Conservation (phyloP, 2,113 vertebrate species). For the Dicentrarchus labrax region DNA sequence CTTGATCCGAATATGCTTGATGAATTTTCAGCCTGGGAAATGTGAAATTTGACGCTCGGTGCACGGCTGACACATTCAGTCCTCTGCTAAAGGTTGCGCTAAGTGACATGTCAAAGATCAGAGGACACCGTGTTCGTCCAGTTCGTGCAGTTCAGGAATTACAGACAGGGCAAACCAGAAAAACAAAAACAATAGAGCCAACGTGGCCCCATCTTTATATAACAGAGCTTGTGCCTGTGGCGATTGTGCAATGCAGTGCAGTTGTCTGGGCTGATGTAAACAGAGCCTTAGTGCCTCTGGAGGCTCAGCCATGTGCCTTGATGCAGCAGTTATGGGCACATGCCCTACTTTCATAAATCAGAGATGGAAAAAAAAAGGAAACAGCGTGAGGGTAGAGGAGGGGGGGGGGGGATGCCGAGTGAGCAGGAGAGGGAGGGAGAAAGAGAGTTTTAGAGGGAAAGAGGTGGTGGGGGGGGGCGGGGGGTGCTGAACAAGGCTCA, state of each 20-base stretch:
- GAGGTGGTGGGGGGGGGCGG: conserved; percentile 2
- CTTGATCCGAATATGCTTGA: conserved; percentile 44
- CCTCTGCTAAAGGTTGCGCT: conserved; percentile 15
- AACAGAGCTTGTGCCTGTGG: conserved; percentile 76
- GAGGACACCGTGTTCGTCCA: conserved; percentile 14
- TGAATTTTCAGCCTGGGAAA: conserved; percentile 53
- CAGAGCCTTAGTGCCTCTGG: conserved; percentile 77
- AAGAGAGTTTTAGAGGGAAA: conserved; percentile 46
- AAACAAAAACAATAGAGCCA: conserved; percentile 66
- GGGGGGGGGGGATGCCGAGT: conserved; percentile 69
- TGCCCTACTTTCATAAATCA: conserved; percentile 87
- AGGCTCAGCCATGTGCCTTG: conserved; percentile 83
- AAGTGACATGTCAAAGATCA: conserved; percentile 26
- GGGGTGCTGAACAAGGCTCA: conserved; percentile 81
- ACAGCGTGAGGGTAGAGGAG: conserved; percentile 60
- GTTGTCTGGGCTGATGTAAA: conserved; percentile 84
- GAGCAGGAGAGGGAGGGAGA: conserved; percentile 59
- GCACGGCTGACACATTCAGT: conserved; percentile 23
- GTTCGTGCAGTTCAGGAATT: conserved; percentile 49
- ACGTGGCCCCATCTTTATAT: conserved; percentile 77
- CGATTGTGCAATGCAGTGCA: conserved; percentile 80
- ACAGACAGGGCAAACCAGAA: conserved; percentile 39
- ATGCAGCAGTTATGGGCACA: conserved; percentile 89
- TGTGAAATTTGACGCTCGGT: conserved; percentile 25
- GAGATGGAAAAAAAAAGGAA: conserved; percentile 77